Base-by-base conservation (phyloP, 2,797 vertebrate species). In the Peromyscus melanophrys region DNA sequence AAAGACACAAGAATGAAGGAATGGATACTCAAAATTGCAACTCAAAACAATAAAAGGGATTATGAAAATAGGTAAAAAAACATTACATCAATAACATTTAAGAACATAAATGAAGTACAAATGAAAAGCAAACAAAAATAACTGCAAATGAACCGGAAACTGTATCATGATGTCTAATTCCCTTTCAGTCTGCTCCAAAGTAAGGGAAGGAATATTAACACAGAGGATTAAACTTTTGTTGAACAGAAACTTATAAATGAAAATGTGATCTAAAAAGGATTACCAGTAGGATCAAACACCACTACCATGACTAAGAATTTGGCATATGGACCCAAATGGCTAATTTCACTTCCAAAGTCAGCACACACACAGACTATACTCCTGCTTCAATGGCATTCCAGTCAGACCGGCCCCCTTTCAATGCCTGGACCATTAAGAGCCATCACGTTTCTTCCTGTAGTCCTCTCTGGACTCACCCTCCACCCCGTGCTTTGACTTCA, bases 121-220 rank as follows among this genome's bases (percentile, higher is more conserved):
- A 97, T 92, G 96, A 97, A 98, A 98, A 97, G 76, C 97, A 89
- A 97, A 93, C 96, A 46, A 96, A 92, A 98, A 31, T 40, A 97
- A 98, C 43, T 83, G 88, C 87, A 98, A 98, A 57, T 1, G 49
- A 98, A 98, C 93, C 97, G 67, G 96, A 92, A 92, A 95, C 93
- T 95, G 98, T 87, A 89, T 92, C 75, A 93, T 76, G 97, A 96
- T 55, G 76, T 95, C 96, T 81, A 93, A 81, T 97, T 98, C 98
- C 98, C 98, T 98, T 99, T 99, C 98, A 99, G 99, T 99, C 98
- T 98, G 98, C 98, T 98, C 98, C 96, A 97, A 98, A 98, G 96
- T 88, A 89, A 90, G 88, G 84, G 87, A 71, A 94, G 57, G 77
- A 96, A 96, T 25, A 46, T 83, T 71, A 96, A 97, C 85, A 95